These are phyloP conservation scores for Palythoa heliodiscus DNA, from an alignment of 92 coral and sea anemone genomes.

Conservation along the genomic window DNA sequence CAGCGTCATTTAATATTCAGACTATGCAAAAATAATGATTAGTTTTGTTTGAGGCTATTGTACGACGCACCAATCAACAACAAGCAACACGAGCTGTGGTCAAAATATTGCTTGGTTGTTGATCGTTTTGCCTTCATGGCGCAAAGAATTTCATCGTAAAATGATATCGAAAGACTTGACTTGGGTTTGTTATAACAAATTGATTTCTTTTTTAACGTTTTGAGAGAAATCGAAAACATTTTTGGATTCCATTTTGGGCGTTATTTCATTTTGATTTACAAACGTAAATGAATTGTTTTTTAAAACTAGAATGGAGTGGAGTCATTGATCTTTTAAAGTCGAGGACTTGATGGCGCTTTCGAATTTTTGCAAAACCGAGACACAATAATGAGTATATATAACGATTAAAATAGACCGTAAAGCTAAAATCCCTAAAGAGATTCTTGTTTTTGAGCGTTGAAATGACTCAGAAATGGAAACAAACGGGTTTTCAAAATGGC, in stretches of 20 bases:
- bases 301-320: no score
- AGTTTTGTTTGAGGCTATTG: slow-evolving; percentile 25
- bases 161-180: not conserved
- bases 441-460: not conserved
- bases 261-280: no score
- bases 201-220: not conserved
- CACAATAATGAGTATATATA: no score
- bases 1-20: slow-evolving; percentile 42
- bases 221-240: not conserved
- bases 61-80: slow-evolving; percentile 16
- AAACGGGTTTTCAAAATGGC: not conserved
- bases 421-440: not conserved
- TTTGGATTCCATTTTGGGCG: not conserved
- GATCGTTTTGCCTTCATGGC: not conserved
- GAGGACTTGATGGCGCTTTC: no score
- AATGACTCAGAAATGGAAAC: not conserved
- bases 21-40: slow-evolving; percentile 33
- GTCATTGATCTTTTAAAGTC: no score
- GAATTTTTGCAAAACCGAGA: no score
- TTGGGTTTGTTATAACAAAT: not conserved
- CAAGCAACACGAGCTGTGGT: slow-evolving; percentile 5
- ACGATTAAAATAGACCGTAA: no score
- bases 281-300: no score
- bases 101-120: slow-evolving; percentile 11
- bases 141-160: not conserved